Base-by-base conservation (phyloP, 1,140 invertebrate genomes). In the Arctopsyche grandis region DNA sequence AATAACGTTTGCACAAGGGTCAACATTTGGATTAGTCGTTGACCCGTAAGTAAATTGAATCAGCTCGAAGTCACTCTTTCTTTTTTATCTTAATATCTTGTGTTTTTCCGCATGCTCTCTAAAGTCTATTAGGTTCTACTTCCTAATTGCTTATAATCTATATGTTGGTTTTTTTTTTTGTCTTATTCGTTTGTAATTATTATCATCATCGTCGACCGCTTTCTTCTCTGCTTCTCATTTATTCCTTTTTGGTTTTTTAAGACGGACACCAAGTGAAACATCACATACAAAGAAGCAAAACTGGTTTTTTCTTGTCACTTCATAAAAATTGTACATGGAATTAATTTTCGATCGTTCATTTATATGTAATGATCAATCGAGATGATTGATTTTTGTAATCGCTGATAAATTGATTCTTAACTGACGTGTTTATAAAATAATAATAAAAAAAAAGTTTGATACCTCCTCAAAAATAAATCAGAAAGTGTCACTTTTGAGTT, bases 11-110 rank as follows among this genome's bases (percentile, higher is more conserved):
- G 5, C 22, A 22, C 9, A 24, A 24, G 63, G 63, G 63, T 66
- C 63, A 66, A 66, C 9, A 66, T 66, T 22, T 66, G 63, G 63
- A 66, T 66, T 66, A 66, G 24, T 26, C 24, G 21, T 12, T 22
- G 63, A 66, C 63, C 63, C 22, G 58, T 9, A 9, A 24, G 63
- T 22, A 66, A 66, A 66, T 66, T 66, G 63, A 66, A 66, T 66
- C 21, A 66, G 21, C 63, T 38, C 63, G 0, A 26, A 16, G 22
- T 66, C 21, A 22, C 21, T 14, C 22, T 66, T 12, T 26, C 19
- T 24, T 29, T n/a, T 66, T 66, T 66, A 21, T 60, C 21, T 24
- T 66, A 5, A 66, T 66, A 26, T 66, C 9, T 60, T 21, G 7
- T 22, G 5, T 52, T 14, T 52, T 52, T 52, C 16, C 48, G 10